Conservation (phyloP, 1,140 invertebrate species). For the Capitella teleta region DNA sequence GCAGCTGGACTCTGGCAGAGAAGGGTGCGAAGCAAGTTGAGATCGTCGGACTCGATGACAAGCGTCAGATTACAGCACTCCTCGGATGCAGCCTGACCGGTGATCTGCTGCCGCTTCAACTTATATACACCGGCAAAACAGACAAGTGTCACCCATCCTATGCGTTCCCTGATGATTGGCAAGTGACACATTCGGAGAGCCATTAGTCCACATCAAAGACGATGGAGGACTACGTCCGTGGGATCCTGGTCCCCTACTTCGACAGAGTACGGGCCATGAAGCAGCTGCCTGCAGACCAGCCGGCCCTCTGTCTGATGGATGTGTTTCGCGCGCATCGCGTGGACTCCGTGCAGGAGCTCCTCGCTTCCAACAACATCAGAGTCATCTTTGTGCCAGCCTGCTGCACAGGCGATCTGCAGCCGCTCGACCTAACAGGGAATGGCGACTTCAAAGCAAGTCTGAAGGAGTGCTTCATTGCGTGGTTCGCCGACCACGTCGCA, state of each 20-base stretch:
- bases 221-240: not conserved
- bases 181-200: slow-evolving; percentile 12
- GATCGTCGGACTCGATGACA: slow-evolving; percentile 14
- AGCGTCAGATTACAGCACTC: slow-evolving; percentile 16
- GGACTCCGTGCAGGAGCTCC: too few relatives aligned
- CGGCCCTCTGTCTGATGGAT: not conserved
- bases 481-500: too few relatives aligned
- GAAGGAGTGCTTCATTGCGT: too few relatives aligned
- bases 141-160: slow-evolving; percentile 12
- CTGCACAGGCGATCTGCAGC: too few relatives aligned
- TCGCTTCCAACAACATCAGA: too few relatives aligned
- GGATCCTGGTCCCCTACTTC: not conserved
- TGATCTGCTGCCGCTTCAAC: slow-evolving; percentile 11
- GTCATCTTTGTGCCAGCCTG: too few relatives aligned
- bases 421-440: too few relatives aligned
- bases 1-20: slow-evolving; percentile 13
- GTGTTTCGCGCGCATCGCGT: too few relatives aligned
- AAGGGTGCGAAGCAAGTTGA: slow-evolving; percentile 15
- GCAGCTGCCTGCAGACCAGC: not conserved
- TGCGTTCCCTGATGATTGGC: slow-evolving; percentile 13
- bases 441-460: too few relatives aligned
- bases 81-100: too few relatives aligned
- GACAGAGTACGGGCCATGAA: not conserved
- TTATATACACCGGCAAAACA: slow-evolving; percentile 14
- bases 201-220: slow-evolving; percentile 4